phyloP scores from a whole-genome alignment of 1,140 invertebrate genomes.

The Drosophila miranda region DNA sequence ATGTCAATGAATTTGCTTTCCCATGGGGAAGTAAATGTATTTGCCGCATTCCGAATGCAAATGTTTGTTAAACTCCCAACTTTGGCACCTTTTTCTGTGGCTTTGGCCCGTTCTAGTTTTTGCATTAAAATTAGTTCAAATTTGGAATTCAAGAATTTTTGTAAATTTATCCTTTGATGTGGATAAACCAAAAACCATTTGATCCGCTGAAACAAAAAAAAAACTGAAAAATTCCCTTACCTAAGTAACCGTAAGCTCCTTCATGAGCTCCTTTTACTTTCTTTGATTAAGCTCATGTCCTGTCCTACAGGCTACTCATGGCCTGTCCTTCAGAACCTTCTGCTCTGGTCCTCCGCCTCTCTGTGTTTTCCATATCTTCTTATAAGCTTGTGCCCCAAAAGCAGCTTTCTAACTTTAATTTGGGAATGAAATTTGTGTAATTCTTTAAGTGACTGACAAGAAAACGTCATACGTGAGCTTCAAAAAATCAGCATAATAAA shows the following conservation, averaged over 20 bases:
- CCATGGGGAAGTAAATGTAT: slow-evolving; percentile 11
- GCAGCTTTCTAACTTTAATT: slow-evolving; percentile 22
- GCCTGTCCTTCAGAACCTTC: too few relatives aligned
- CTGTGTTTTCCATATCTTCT: not conserved
- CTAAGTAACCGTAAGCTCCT: slow-evolving; percentile 10
- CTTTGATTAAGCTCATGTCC: not conserved
- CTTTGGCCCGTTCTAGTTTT: not conserved
- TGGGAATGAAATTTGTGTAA: slow-evolving; percentile 4
- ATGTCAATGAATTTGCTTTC: slow-evolving; percentile 21
- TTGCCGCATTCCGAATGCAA: slow-evolving; percentile 40
- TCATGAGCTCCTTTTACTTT: slow-evolving; percentile 16
- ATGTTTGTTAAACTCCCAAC: slow-evolving; percentile 32
- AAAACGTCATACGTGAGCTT: slow-evolving; percentile 61
- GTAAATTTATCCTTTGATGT: slow-evolving; percentile 27
- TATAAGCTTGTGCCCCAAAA: slow-evolving; percentile 13
- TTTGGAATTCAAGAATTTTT: slow-evolving; percentile 14
- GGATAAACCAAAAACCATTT: slow-evolving; percentile 12
- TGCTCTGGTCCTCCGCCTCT: too few relatives aligned
- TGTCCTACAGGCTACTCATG: not conserved
- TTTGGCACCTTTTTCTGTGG: slow-evolving; percentile 8
- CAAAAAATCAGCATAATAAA: slow-evolving; percentile 74
- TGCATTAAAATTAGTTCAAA: slow-evolving; percentile 19
- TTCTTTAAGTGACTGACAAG: slow-evolving; percentile 54
- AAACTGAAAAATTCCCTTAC: not conserved
- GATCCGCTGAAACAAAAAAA: not conserved